A percentile compares a stretch with the other conserved stretches of the same genome.
These are phyloP conservation scores for Ceratothoa steindachneri DNA, from an alignment of 2,888 invertebrate genomes.

Conservation along the genomic window DNA sequence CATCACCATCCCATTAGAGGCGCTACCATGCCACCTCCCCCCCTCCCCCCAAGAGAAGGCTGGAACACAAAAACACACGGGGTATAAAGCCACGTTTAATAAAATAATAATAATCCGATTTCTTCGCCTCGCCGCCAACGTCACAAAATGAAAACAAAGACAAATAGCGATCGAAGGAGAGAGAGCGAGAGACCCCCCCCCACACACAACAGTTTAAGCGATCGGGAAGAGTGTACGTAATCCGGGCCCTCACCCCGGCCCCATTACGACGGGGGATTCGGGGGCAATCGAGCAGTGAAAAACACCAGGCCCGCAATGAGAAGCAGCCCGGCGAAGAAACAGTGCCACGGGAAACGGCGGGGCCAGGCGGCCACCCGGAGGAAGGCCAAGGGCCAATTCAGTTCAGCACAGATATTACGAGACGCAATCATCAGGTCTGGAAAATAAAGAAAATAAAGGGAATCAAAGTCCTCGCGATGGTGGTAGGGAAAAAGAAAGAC, in stretches of 20 bases:
- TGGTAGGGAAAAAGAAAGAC: neutral
- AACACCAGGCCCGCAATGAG: neutral
- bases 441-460: no score
- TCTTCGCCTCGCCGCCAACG: no score
- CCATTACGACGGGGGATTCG: neutral
- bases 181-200: slow-evolving; percentile 15
- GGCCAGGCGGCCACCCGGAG: no score
- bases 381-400: neutral
- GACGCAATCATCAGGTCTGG: neutral
- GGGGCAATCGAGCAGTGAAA: neutral
- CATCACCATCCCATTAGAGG: no score
- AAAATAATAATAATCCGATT: no score
- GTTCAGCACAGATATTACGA: neutral
- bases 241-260: neutral
- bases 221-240: neutral
- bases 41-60: slow-evolving; percentile 1
- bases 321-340: no score
- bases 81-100: no score
- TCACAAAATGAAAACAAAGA: no score
- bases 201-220: neutral
- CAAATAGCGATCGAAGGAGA: slow-evolving; percentile 16
- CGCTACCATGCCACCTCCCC: neutral
- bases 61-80: slow-evolving; percentile 6
- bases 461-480: no score
- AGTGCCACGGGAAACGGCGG: no score